Conservation (phyloP, 2,888 invertebrate species). For the Agrotis clavis region DNA sequence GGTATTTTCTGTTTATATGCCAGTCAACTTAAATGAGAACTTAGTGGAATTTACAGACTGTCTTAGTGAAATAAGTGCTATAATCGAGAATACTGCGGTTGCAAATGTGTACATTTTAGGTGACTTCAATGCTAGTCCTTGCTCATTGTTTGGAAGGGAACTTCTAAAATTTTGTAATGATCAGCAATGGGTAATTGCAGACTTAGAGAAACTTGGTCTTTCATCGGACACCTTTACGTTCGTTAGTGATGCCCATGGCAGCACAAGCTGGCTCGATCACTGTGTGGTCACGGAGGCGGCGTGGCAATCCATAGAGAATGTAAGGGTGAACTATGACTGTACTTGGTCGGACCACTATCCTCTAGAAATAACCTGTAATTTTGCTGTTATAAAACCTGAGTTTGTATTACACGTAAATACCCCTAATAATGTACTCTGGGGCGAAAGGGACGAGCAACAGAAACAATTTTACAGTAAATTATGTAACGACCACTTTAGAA, state of each 20-base stretch:
- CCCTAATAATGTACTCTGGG: not conserved
- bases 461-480: not conserved
- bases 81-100: not conserved
- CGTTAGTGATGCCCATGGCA: too few species aligned
- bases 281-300: too few species aligned
- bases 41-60: not conserved
- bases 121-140: not conserved
- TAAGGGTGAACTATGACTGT: too few species aligned
- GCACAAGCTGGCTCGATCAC: too few species aligned
- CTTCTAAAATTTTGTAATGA: not conserved
- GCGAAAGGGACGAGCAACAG: not conserved
- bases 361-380: too few species aligned
- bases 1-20: too few species aligned
- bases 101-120: not conserved
- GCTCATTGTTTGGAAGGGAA: not conserved
- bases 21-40: not conserved
- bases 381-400: too few species aligned
- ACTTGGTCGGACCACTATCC: not conserved
- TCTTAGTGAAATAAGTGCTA: slow-evolving; percentile 3
- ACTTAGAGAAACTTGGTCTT: not conserved
- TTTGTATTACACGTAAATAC: too few species aligned
- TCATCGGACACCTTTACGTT: too few species aligned
- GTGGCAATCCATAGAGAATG: too few species aligned
- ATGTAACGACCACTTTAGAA: not conserved
- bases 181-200: not conserved